phyloP scores from a whole-genome alignment of 1,140 invertebrate genomes.

The Orchestia grillus region DNA sequence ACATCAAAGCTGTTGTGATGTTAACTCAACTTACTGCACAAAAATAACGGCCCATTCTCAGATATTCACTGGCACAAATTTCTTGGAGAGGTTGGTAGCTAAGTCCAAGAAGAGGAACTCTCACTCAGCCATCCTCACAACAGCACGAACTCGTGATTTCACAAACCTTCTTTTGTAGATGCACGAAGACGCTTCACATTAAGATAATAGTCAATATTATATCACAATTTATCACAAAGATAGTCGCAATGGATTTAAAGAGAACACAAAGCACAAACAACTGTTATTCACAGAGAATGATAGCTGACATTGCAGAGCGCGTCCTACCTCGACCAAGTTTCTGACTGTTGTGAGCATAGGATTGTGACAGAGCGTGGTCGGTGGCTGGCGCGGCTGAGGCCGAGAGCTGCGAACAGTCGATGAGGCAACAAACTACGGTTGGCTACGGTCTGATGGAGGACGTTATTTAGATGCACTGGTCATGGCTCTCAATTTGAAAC shows the following conservation, averaged over 20 bases:
- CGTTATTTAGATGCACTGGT: background rate
- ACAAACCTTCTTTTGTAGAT: background rate
- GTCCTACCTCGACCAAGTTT: background rate
- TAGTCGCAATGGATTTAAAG: background rate
- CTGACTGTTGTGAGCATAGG: constrained; percentile 8
- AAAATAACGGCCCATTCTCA: background rate
- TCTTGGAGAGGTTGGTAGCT: background rate
- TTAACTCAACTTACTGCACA: background rate
- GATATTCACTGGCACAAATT: background rate
- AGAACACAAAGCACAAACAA: background rate
- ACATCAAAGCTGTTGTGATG: background rate
- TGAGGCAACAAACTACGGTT: background rate
- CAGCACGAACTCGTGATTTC: background rate
- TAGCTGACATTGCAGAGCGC: background rate
- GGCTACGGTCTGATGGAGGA: background rate
- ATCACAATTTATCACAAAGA: background rate
- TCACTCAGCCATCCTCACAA: background rate
- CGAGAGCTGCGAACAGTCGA: background rate
- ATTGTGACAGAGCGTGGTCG: background rate
- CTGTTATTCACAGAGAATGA: background rate
- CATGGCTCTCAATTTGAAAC: background rate
- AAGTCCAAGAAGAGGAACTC: constrained; percentile 19
- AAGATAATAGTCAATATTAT: background rate
- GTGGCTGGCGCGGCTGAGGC: background rate
- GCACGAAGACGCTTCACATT: background rate